Evolutionary conservation across 2,113 vertebrate genomes (phyloP).

Genomic region (Alligator sinensis): DNA sequence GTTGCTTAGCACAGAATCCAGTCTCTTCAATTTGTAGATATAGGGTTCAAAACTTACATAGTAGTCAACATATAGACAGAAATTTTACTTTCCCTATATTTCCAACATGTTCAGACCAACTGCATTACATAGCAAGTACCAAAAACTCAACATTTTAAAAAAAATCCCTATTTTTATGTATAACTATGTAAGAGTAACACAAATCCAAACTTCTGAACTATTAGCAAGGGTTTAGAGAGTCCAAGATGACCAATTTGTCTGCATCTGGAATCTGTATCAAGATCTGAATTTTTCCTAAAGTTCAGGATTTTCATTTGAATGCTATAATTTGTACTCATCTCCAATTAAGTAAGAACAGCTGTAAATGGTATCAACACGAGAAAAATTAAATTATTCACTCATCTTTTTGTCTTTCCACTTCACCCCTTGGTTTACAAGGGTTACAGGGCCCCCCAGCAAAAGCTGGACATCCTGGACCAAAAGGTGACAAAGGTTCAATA

Average conservation of each 20-base stretch:
- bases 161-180: no score
- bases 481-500: slow-evolving; percentile 39
- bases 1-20: neutral
- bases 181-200: neutral
- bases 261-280: neutral
- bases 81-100: neutral
- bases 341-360: neutral
- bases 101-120: neutral
- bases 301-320: neutral
- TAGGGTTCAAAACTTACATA: neutral
- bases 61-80: neutral
- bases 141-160: neutral
- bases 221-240: neutral
- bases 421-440: neutral
- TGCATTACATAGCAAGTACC: neutral
- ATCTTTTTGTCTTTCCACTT: neutral
- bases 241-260: neutral
- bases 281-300: neutral
- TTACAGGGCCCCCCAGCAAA: slow-evolving; percentile 16
- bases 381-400: neutral
- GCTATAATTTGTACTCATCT: neutral
- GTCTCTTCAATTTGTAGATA: neutral
- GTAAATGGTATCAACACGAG: neutral
- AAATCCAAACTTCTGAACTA: neutral
- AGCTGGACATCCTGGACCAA: slow-evolving; percentile 15